Evolutionary conservation across 2,797 vertebrate species (phyloP).

Genomic region (Hapalemur alaotrensis): DNA sequence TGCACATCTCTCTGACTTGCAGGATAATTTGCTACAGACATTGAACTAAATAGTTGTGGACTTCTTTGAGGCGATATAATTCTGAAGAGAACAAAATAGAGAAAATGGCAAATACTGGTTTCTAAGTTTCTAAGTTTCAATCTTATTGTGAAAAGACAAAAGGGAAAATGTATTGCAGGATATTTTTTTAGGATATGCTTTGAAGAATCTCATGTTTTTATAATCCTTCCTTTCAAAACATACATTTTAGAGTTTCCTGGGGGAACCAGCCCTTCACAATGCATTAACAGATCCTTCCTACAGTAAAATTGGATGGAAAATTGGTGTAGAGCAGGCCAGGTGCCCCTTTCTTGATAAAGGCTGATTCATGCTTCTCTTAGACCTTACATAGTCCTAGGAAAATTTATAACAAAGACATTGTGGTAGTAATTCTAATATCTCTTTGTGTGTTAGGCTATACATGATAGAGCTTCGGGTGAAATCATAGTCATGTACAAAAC

Average conservation of each 20-base stretch:
- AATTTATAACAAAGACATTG: neutral
- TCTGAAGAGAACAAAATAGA: slow-evolving; percentile 2
- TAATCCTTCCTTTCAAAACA: neutral
- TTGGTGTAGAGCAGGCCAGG: neutral
- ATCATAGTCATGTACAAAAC: neutral
- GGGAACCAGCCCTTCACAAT: neutral
- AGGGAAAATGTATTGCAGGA: neutral
- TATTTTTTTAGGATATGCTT: neutral
- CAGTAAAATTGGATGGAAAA: neutral
- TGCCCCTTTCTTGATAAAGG: neutral
- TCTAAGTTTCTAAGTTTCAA: neutral
- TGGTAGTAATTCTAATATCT: neutral
- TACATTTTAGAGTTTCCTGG: neutral
- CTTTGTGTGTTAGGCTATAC: neutral
- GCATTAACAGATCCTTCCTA: neutral
- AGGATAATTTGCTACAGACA: slow-evolving; percentile 44
- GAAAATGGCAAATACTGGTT: slow-evolving; percentile 25
- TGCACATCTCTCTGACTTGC: slow-evolving; percentile 13
- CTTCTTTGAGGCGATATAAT: slow-evolving; percentile 63
- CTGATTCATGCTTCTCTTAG: neutral
- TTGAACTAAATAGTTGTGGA: slow-evolving; percentile 65
- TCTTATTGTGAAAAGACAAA: neutral
- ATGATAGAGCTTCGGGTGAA: neutral
- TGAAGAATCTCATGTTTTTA: slow-evolving; percentile 28
- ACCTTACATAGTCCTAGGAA: neutral